phyloP scores from a whole-genome alignment of 2,888 invertebrate genomes.

The Melipona bicolor region DNA sequence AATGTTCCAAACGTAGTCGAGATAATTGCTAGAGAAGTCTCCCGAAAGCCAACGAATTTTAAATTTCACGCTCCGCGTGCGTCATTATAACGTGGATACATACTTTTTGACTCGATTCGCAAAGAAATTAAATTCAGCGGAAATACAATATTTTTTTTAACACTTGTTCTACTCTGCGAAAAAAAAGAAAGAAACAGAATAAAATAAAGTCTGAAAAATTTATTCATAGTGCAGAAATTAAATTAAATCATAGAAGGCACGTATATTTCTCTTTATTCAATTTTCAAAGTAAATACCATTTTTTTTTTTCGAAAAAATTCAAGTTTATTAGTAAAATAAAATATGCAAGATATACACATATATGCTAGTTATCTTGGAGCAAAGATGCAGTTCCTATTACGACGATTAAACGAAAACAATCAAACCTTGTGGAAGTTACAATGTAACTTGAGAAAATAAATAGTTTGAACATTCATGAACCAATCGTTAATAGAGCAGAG shows the following conservation, averaged over 20 bases:
- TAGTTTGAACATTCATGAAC: background rate
- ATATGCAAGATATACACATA: background rate
- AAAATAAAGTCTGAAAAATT: background rate
- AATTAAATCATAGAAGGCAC: background rate
- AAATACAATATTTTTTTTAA: background rate
- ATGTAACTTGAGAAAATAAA: background rate
- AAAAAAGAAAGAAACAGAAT: background rate
- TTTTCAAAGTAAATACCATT: background rate
- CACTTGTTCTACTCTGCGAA: too few relatives aligned
- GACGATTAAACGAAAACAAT: background rate
- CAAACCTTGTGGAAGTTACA: background rate
- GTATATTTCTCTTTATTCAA: background rate
- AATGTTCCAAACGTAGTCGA: slow-evolving; percentile 3
- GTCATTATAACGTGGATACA: background rate
- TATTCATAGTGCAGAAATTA: background rate
- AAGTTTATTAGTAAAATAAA: background rate
- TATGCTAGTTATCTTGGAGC: background rate
- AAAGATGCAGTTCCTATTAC: background rate
- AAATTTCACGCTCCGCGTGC: background rate
- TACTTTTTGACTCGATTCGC: background rate
- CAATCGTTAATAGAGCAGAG: background rate
- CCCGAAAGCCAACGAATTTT: background rate
- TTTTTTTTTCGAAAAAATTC: background rate
- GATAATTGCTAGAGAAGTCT: background rate
- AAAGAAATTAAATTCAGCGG: background rate